These are phyloP conservation scores for Eilema griseolum DNA, from an alignment of 2,888 invertebrate genomes.

Conservation along the genomic window DNA sequence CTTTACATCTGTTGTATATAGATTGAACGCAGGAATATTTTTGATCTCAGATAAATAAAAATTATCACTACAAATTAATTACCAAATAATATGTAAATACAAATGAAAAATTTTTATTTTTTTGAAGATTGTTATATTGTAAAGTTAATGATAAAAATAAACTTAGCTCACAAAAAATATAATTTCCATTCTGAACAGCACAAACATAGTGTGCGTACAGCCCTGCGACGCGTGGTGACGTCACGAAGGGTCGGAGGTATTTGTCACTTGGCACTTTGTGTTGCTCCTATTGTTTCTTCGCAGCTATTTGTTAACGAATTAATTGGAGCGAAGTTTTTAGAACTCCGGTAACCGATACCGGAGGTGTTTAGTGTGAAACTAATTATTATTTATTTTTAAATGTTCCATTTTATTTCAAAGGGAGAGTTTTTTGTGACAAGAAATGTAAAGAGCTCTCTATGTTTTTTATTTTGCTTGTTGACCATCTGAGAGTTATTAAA, in stretches of 20 bases:
- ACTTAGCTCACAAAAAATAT: too few relatives aligned
- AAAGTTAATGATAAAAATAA: too few relatives aligned
- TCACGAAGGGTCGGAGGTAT: slow-evolving; percentile 39
- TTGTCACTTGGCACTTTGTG: slow-evolving; percentile 44
- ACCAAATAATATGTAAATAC: too few relatives aligned
- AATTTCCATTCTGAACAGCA: not conserved
- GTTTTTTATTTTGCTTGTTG: not conserved
- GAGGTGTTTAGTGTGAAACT: slow-evolving; percentile 18
- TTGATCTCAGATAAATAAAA: too few relatives aligned
- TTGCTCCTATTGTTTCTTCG: slow-evolving; percentile 57
- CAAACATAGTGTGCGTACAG: not conserved
- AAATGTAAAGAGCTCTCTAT: not conserved
- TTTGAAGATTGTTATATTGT: too few relatives aligned
- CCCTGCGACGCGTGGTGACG: slow-evolving; percentile 22
- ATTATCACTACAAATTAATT: too few relatives aligned
- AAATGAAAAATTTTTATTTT: too few relatives aligned
- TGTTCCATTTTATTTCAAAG: slow-evolving; percentile 6
- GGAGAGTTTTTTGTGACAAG: not conserved
- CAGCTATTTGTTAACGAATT: slow-evolving; percentile 74
- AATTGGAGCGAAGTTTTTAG: slow-evolving; percentile 61
- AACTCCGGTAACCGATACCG: slow-evolving; percentile 16
- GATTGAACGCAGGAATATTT: too few relatives aligned
- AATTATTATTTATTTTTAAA: slow-evolving; percentile 16
- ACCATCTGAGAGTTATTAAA: not conserved
- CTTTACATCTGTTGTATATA: too few relatives aligned